A percentile compares a stretch with the other conserved stretches of the same genome.
phyloP scores from a whole-genome alignment of 2,888 invertebrate genomes.

The Meandrusa payeni region DNA sequence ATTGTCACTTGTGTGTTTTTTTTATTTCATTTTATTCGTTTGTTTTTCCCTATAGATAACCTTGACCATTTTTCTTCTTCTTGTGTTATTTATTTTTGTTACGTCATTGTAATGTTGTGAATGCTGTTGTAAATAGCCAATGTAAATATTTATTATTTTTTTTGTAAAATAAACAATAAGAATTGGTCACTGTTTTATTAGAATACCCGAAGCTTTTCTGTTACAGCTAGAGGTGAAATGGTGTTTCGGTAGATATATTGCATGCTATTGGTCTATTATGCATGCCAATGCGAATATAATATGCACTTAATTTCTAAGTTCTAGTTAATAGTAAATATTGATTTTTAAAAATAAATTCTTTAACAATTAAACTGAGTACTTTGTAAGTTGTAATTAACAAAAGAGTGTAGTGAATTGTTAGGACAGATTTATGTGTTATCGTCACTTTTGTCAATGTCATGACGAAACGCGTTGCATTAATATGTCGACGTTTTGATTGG shows the following conservation, averaged over 20 bases:
- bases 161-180: slow-evolving; percentile 65
- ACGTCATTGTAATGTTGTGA: slow-evolving; percentile 41
- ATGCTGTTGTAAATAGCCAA: slow-evolving; percentile 60
- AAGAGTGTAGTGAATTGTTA: too few relatives aligned
- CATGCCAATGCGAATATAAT: slow-evolving; percentile 9
- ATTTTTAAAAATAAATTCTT: too few relatives aligned
- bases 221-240: not conserved
- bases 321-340: too few relatives aligned
- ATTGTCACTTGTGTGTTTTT: slow-evolving; percentile 22
- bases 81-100: slow-evolving; percentile 38
- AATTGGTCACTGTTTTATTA: slow-evolving; percentile 65
- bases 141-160: slow-evolving; percentile 62
- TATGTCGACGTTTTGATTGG: not conserved
- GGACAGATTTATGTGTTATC: too few relatives aligned
- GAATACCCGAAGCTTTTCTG: slow-evolving; percentile 32
- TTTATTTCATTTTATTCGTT: slow-evolving; percentile 8
- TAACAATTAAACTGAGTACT: too few relatives aligned
- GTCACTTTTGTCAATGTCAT: slow-evolving; percentile 4
- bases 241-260: slow-evolving; percentile 4
- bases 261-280: slow-evolving; percentile 8
- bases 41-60: slow-evolving; percentile 4
- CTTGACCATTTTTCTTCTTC: slow-evolving; percentile 25
- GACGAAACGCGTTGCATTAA: not conserved
- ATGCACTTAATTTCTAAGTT: too few relatives aligned
- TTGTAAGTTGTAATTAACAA: too few relatives aligned